Evolutionary conservation across 2,888 invertebrate genomes (phyloP).

Genomic region (Apeira syringaria): DNA sequence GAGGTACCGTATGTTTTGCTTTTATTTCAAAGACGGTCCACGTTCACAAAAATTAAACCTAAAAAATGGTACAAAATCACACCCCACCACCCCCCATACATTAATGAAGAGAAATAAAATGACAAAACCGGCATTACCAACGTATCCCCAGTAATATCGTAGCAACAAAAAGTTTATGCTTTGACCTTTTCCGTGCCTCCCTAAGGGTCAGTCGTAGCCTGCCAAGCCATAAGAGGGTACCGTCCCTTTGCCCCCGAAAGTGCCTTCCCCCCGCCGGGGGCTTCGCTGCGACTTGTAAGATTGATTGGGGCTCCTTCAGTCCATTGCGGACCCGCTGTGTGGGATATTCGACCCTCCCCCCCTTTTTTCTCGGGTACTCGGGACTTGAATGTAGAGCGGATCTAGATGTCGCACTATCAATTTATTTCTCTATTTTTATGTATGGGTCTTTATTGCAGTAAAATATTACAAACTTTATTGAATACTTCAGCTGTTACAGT

Average conservation of each 20-base stretch:
- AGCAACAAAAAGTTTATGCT: conserved; percentile 67
- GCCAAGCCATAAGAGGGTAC: conserved; percentile 74
- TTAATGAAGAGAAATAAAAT: conserved; percentile 35
- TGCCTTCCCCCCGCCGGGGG: conserved; percentile 48
- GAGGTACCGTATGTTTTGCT: neutral
- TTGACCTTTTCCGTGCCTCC: conserved; percentile 66
- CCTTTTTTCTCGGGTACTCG: conserved; percentile 74
- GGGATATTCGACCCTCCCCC: conserved; percentile 78
- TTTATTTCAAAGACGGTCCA: neutral
- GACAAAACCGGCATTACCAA: conserved; percentile 27
- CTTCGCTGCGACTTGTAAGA: conserved; percentile 79
- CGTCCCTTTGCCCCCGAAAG: conserved; percentile 66
- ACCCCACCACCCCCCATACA: conserved; percentile 22
- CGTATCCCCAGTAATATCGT: conserved; percentile 43
- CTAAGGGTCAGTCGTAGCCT: conserved; percentile 73
- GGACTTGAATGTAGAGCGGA: conserved; percentile 48
- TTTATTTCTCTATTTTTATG: too few species aligned
- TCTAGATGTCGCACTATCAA: conserved; percentile 62
- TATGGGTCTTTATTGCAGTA: too few species aligned
- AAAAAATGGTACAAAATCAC: conserved; percentile 8
- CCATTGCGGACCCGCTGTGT: conserved; percentile 76
- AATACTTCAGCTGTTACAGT: too few species aligned
- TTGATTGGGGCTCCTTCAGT: conserved; percentile 84
- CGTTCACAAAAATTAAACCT: conserved; percentile 15
- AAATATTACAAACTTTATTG: too few species aligned